A percentile compares a stretch with the other conserved stretches of the same genome.
Evolutionary conservation across 1,140 invertebrate genomes (phyloP).

Genomic region (Conus betulinus): DNA sequence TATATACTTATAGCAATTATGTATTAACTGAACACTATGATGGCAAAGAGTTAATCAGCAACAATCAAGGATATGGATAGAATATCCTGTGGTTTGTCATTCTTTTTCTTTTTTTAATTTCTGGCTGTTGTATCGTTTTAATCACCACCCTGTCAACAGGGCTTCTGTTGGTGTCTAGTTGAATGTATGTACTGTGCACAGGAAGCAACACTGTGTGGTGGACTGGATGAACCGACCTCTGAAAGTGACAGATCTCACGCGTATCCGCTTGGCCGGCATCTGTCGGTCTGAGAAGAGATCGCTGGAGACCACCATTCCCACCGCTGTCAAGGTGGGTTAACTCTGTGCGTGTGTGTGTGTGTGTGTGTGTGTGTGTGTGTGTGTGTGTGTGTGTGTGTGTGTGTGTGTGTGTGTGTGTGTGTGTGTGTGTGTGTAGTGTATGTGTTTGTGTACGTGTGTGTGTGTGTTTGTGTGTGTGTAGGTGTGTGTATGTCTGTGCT

Average conservation of each 20-base stretch:
- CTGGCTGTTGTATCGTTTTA: no score
- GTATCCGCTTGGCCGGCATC: slow-evolving; percentile 58
- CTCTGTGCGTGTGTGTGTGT: neutral
- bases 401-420: slow-evolving; percentile 10
- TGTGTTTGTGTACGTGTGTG: no score
- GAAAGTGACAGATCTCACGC: slow-evolving; percentile 53
- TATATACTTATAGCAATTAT: no score
- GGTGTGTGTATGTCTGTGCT: no score
- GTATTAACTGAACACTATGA: no score
- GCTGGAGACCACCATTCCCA: slow-evolving; percentile 56
- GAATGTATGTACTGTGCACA: slow-evolving; percentile 29
- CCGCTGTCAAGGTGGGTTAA: slow-evolving; percentile 51
- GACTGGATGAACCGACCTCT: slow-evolving; percentile 57
- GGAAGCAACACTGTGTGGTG: slow-evolving; percentile 48
- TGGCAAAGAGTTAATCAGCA: no score
- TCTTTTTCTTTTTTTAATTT: no score
- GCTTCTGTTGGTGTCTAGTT: neutral
- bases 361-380: slow-evolving; percentile 18
- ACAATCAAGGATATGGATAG: no score
- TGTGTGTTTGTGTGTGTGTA: no score
- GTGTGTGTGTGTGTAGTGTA: no score
- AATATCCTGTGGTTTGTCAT: neutral
- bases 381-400: slow-evolving; percentile 7
- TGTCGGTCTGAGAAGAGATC: slow-evolving; percentile 62
- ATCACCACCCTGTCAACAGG: neutral